Evolutionary conservation across 2,113 vertebrate species (phyloP), one percentile per base, ranked within the genome.

Genomic region (Psilopsiagon aurifrons): DNA sequence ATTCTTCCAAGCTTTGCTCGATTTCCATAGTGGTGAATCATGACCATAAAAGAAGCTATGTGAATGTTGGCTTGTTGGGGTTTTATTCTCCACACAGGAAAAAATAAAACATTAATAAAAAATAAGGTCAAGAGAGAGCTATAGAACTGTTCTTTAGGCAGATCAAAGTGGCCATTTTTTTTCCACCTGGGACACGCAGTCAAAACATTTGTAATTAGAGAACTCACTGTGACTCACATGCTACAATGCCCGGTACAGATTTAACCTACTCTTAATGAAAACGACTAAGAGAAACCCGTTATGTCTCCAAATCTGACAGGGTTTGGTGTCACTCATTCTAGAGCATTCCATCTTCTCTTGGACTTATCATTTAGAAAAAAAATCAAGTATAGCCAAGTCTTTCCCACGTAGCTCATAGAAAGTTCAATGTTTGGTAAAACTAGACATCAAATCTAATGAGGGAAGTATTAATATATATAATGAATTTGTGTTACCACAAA

Each of bases 11-110:
- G 66, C 52, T 52, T 46, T 84, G 86, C 92, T 92, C 15, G 49
- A 94, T 87, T 93, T 93, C 93, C 94, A 88, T 9, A 33, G 57
- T 55, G 93, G 82, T 96, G 94, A 97, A 92, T 96, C 96, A 96
- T 37, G 63, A 87, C 87, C 92, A 95, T 94, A 89, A 96, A 95
- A 96, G 92, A 94, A 85, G 55, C 75, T 79, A 90, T 87, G 69
- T 75, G 92, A 91, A 84, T 63, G 73, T 29, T 69, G 66, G 52
- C n/a, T 59, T 59, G 16, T 84, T 52, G 63, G 43, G 12, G 10
- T 46, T 92, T 73, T 86, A 74, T 68, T 76, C 90, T 55, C 82
- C 67, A 63, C 52, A 75, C 70, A 90, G 95, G 87, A 97, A 96
- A 96, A 82, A 91, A 89, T 71, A 91, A 93, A 95, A 85, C 39